These are phyloP conservation scores for Leuctra nigra DNA, from an alignment of 2,888 invertebrate species.

Conservation along the genomic window DNA sequence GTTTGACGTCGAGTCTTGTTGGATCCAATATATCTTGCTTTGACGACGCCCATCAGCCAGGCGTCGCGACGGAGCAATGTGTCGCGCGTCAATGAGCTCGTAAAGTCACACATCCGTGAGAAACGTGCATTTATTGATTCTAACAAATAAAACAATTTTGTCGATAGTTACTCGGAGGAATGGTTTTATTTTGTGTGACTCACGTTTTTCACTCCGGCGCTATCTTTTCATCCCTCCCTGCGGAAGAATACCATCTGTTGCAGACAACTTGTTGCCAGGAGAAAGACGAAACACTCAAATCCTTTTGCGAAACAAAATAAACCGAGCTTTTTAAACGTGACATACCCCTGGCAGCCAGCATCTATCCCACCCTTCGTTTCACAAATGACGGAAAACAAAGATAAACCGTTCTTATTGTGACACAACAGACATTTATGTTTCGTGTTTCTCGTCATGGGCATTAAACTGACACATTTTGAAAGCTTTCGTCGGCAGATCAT, in stretches of 20 bases:
- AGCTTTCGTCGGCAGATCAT: background rate
- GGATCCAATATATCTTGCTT: no score
- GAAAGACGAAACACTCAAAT: constrained; percentile 10
- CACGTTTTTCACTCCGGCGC: background rate
- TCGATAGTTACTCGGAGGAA: background rate
- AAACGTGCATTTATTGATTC: constrained; percentile 20
- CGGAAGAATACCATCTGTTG: constrained; percentile 23
- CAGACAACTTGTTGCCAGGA: constrained; percentile 23
- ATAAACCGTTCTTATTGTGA: background rate
- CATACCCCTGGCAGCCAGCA: constrained; percentile 2
- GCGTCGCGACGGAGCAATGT: no score
- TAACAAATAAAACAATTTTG: constrained; percentile 1
- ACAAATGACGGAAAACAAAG: constrained; percentile 7
- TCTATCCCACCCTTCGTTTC: constrained; percentile 3
- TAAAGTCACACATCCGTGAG: constrained; percentile 11
- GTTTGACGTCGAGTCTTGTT: no score
- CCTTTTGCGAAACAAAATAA: constrained; percentile 12
- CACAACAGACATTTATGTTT: background rate
- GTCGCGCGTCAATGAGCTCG: no score
- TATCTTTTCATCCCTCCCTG: constrained; percentile 3
- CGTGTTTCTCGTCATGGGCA: background rate
- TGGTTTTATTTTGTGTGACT: background rate
- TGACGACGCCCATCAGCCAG: no score
- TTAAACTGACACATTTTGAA: background rate
- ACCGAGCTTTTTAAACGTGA: background rate